phyloP scores from a whole-genome alignment of 2,797 vertebrate genomes.

The Brachymystax lenok region DNA sequence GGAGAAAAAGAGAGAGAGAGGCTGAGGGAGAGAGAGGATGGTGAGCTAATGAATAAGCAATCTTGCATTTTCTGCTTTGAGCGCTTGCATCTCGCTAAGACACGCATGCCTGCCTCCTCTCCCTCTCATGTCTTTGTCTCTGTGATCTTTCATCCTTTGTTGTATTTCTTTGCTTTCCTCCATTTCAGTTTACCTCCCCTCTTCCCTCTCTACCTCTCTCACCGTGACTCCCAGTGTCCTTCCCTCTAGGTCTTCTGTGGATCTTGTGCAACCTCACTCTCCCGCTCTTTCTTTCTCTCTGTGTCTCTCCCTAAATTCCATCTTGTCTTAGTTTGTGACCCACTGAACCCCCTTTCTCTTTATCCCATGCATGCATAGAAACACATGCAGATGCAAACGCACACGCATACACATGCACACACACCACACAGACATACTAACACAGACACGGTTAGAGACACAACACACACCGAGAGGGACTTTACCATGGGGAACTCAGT shows the following conservation, averaged over 20 bases:
- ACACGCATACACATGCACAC: conserved; percentile 62
- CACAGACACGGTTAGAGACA: conserved; percentile 47
- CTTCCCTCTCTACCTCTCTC: conserved; percentile 34
- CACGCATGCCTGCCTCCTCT: conserved; percentile 68
- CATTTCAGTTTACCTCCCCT: conserved; percentile 25
- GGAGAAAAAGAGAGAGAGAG: conserved; percentile 26
- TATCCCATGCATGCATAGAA: conserved; percentile 67
- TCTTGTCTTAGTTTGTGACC: conserved; percentile 64
- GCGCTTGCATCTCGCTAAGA: conserved; percentile 63
- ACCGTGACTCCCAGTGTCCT: conserved; percentile 21
- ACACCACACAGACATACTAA: conserved; percentile 46
- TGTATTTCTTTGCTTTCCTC: conserved; percentile 53
- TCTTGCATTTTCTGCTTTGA: conserved; percentile 70
- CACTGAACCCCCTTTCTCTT: conserved; percentile 38
- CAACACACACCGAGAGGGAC: conserved; percentile 64
- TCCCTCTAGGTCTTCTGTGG: conserved; percentile 26
- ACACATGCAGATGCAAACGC: conserved; percentile 57
- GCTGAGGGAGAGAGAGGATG: conserved; percentile 56
- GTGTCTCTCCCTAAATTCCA: conserved; percentile 54
- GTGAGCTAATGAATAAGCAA: conserved; percentile 72
- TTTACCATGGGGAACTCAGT: conserved; percentile 94
- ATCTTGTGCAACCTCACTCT: conserved; percentile 30
- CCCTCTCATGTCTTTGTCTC: conserved; percentile 45
- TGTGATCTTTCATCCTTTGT: conserved; percentile 51
- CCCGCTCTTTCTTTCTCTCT: conserved; percentile 49